Conservation (phyloP, 1,140 invertebrate genomes). For the Drosophila nigromelanica region DNA sequence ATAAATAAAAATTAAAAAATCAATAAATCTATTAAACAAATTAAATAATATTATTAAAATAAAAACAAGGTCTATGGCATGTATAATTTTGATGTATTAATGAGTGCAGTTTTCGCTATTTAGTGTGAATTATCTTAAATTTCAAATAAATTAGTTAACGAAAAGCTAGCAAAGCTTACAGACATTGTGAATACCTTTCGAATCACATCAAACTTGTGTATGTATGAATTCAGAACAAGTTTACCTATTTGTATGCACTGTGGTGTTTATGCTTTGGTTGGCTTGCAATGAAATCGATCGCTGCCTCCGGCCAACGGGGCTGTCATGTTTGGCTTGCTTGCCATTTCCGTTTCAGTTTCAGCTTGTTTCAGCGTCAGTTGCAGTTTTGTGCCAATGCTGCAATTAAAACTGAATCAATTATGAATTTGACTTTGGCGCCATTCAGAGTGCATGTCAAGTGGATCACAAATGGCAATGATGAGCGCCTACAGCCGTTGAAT, state of each 20-base stretch:
- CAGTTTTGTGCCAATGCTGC: constrained; percentile 48
- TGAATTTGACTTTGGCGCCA: constrained; percentile 70
- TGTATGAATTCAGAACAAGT: too few species aligned
- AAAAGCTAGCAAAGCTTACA: too few species aligned
- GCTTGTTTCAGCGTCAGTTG: constrained; percentile 10
- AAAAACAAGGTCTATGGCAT: too few species aligned
- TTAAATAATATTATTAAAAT: too few species aligned
- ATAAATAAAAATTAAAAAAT: too few species aligned
- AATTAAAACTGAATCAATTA: constrained; percentile 81
- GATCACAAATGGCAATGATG: constrained; percentile 39
- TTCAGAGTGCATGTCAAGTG: constrained; percentile 52
- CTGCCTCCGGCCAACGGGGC: constrained; percentile 39
- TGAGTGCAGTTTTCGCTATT: too few species aligned
- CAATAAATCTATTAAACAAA: too few species aligned
- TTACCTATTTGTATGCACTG: not conserved
- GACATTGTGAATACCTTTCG: too few species aligned
- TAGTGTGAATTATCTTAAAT: too few species aligned
- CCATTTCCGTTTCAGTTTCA: constrained; percentile 14
- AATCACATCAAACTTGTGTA: not conserved
- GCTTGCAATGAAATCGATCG: constrained; percentile 69
- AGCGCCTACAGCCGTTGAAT: constrained; percentile 1
- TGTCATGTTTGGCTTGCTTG: constrained; percentile 49
- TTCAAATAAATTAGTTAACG: too few species aligned
- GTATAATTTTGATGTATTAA: too few species aligned
- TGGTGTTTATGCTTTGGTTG: constrained; percentile 6